Conservation (phyloP, 2,888 invertebrate genomes). For the Xestia sexstrigata region DNA sequence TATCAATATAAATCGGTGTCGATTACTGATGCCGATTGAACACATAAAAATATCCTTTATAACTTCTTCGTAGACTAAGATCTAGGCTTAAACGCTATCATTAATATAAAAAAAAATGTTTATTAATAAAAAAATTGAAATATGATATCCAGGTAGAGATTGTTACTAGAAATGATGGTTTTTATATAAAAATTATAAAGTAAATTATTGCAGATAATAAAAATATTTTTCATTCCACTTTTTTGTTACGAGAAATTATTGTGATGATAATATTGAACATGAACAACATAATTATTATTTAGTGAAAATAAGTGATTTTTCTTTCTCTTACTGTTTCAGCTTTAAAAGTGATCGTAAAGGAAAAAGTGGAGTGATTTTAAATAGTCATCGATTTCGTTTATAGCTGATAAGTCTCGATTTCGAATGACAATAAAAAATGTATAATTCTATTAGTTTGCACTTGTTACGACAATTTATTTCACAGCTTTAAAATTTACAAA, state of each 20-base stretch:
- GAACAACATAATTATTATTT: conserved; percentile 76
- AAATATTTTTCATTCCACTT: conserved; percentile 75
- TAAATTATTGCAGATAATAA: conserved; percentile 79
- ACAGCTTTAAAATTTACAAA: conserved; percentile 33
- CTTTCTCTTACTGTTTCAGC: conserved; percentile 72
- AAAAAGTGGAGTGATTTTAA: conserved; percentile 75
- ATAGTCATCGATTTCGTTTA: conserved; percentile 82
- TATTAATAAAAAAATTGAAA: conserved; percentile 84
- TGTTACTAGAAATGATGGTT: conserved; percentile 90
- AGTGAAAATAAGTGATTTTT: conserved; percentile 66
- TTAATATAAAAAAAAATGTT: conserved; percentile 85
- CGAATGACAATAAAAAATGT: conserved; percentile 64
- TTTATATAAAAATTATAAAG: conserved; percentile 85
- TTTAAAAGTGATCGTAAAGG: conserved; percentile 76
- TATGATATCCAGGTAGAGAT: conserved; percentile 88
- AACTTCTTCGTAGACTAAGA: conserved; percentile 88
- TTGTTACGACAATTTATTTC: conserved; percentile 57
- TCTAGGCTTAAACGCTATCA: conserved; percentile 87
- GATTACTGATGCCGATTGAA: conserved; percentile 69
- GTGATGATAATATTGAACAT: conserved; percentile 42
- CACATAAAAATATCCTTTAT: conserved; percentile 79
- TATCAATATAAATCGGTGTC: conserved; percentile 66
- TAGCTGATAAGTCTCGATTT: conserved; percentile 85
- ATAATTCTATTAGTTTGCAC: conserved; percentile 54
- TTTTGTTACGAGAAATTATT: conserved; percentile 67